phyloP scores from a whole-genome alignment of 2,113 vertebrate genomes.

The Hemibagrus wyckioides region DNA sequence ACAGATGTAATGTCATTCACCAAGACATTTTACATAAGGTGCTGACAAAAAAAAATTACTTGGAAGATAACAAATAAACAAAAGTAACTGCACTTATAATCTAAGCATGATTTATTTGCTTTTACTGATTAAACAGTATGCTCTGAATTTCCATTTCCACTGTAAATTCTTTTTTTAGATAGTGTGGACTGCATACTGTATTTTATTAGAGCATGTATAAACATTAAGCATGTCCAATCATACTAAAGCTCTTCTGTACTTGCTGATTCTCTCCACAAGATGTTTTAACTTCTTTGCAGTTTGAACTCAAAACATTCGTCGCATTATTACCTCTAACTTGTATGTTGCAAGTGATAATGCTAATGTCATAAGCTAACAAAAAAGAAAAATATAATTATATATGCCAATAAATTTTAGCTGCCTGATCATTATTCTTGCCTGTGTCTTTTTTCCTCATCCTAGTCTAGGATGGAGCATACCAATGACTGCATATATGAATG shows the following conservation, averaged over 20 bases:
- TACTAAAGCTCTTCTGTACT: not conserved
- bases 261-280: not conserved
- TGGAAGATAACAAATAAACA: not conserved
- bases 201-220: not conserved
- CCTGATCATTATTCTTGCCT: too few species aligned
- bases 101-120: not conserved
- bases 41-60: not conserved
- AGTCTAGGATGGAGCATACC: too few species aligned
- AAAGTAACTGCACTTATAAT: not conserved
- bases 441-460: too few species aligned
- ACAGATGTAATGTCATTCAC: not conserved
- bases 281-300: not conserved
- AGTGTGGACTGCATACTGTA: not conserved
- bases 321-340: not conserved
- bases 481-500: too few species aligned
- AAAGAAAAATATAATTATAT: not conserved
- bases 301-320: too few species aligned
- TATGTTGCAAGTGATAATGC: not conserved
- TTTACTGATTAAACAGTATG: not conserved
- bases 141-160: not conserved
- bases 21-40: too few species aligned
- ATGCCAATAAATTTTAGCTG: too few species aligned
- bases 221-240: too few species aligned
- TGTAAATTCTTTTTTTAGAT: not conserved
- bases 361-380: not conserved